Evolutionary conservation across 2,797 vertebrate species (phyloP), one percentile per base, ranked within the genome.

Genomic region (Petrocephalus sullivani): DNA sequence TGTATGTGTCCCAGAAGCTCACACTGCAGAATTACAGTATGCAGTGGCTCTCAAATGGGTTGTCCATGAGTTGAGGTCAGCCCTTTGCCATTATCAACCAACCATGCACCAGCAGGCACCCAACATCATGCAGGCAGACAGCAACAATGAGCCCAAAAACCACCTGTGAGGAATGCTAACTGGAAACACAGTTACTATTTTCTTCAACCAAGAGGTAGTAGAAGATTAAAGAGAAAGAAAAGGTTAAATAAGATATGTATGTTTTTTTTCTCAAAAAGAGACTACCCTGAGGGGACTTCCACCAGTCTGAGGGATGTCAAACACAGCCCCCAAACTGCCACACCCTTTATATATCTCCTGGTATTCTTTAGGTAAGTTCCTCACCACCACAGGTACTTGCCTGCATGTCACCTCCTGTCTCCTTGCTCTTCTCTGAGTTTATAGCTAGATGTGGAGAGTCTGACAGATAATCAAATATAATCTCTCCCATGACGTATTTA

Each of bases 401-500:
- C 28, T 71, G 28, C 28, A 28, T 28, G 28, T 37, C 28, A 37
- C 33, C 64, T 37, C 28, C 64, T 71, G 12, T 37, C 64, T 33
- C 64, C 28, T 33, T 71, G 28, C 64, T 0, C 0, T 71, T 28
- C 64, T 71, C 64, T 49, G 71, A 78, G 71, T 46, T 78, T 41
- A n/a, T 78, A 78, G 46, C 71, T 78, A 78, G 16, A 46, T 9
- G 71, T 71, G 41, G 37, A 78, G 71, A 78, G 71, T 78, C 71
- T 78, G 71, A 41, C 71, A 78, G 71, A 46, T 78, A 78, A 78
- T 78, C 71, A 78, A 46, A 78, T 78, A 46, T 19, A 78, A 78
- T 78, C 37, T 78, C 33, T 78, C 46, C 71, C 7, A 46, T 49
- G 64, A 71, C 33, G 28, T 71, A 71, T 71, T 71, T 71, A 71